Conservation (phyloP, 1,140 invertebrate genomes). For the Nasonia vitripennis region DNA sequence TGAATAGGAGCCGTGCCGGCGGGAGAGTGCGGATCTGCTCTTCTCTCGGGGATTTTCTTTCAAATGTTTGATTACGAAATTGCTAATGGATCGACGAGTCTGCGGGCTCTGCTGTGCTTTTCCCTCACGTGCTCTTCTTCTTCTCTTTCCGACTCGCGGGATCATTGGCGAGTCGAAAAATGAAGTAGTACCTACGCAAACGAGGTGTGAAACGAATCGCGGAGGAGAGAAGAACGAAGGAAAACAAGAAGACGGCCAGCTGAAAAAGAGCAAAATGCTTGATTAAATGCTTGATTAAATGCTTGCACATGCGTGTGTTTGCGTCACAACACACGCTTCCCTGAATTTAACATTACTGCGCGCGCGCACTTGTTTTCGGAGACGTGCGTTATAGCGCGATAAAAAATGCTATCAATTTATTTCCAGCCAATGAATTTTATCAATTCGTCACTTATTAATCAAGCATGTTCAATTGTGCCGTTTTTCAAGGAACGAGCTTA, state of each 20-base stretch:
- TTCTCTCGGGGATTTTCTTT: constrained; percentile 60
- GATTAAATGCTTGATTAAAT: neutral
- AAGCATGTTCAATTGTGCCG: no score
- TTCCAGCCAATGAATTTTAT: no score
- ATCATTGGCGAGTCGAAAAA: neutral
- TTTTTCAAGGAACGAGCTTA: no score
- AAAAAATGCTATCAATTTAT: no score
- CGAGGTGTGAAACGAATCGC: neutral
- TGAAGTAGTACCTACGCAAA: neutral
- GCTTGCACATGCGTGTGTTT: neutral
- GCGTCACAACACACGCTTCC: no score
- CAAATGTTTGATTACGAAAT: constrained; percentile 72
- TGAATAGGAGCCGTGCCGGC: constrained; percentile 51
- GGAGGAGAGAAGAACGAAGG: neutral
- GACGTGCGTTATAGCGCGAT: no score
- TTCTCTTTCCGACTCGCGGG: constrained; percentile 5
- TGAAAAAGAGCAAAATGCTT: neutral
- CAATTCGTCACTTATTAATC: no score
- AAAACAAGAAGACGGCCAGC: neutral
- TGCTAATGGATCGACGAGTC: constrained; percentile 67
- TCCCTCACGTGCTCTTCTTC: constrained; percentile 4
- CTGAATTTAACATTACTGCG: no score
- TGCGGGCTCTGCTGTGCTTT: neutral
- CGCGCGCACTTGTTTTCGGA: no score
- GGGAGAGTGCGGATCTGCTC: constrained; percentile 46